Base-by-base conservation (phyloP, 2,113 vertebrate genomes). In the Mormyrus iriodes region DNA sequence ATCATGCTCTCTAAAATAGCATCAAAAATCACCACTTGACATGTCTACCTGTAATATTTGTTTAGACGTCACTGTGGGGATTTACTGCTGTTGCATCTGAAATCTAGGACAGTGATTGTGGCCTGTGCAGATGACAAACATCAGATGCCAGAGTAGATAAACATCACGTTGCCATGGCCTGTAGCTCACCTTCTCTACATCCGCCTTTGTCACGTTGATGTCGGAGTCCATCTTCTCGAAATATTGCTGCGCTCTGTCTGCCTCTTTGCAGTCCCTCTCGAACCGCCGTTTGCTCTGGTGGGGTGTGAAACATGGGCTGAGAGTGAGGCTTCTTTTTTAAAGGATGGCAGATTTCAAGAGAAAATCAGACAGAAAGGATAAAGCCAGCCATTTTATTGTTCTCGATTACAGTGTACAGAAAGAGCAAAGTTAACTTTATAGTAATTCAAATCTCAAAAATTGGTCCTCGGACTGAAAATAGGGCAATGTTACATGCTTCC, bases 181-280 rank as follows among this genome's bases (percentile, higher is more conserved):
- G 42, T 44, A 48, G 21, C 93, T 90, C 93, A 99, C 98, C 97
- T 99, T 99, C 89, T 99, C 98, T 85, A 99, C 98, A 15, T 99
- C 98, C 10, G 98, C 98, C 93, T 99, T 99, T 3, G 98, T 99
- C 92, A 99, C 98, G 0, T 99, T 99, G 91, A 99, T 98, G 94
- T 99, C 98, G 3, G 97, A 96, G 3, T 99, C 98, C 98, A 99
- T 98, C 91, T 96, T 99, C 94, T 99, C 98, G 58, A 99, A 99
- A 93, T 99, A 96, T 90, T 99, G 98, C 94, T 99, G 97, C 0
- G 98, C 98, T 90, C 97, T 90, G 88, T 99, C 98, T 0, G 98
- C 98, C 92, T 99, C 98, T 91, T 98, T 99, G 91, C 98, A 99
- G 6, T 99, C 98, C 0, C 98, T 95, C 92, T 99, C 98, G 84